phyloP scores from a whole-genome alignment of 2,113 vertebrate species.

The Cinclus cinclus region DNA sequence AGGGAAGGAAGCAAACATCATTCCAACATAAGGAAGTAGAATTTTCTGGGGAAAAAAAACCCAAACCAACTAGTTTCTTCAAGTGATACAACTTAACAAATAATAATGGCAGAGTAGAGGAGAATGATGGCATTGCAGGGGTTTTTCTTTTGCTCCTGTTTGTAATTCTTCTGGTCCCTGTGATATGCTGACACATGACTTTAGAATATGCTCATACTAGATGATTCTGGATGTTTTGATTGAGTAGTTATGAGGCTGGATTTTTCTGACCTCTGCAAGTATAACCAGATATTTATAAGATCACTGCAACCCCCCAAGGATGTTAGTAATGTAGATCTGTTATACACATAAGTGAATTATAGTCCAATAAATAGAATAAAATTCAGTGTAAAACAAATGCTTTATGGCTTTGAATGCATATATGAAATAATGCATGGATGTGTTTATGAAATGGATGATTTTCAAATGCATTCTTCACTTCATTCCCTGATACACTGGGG shows the following conservation, averaged over 20 bases:
- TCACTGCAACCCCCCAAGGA: not conserved
- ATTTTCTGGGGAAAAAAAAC: not conserved
- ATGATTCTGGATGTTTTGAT: not conserved
- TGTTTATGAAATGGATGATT: not conserved
- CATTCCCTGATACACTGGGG: not conserved
- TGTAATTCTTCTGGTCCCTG: not conserved
- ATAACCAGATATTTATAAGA: not conserved
- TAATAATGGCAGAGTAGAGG: not conserved
- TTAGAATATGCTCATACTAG: not conserved
- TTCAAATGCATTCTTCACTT: not conserved
- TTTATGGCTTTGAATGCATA: not conserved
- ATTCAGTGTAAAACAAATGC: not conserved
- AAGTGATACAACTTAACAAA: not conserved
- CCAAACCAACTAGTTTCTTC: not conserved
- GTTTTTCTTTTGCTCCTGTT: not conserved
- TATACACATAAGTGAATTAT: not conserved
- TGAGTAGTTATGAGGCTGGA: not conserved
- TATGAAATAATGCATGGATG: not conserved
- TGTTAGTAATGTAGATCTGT: not conserved
- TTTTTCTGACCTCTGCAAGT: not conserved
- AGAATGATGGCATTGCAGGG: not conserved
- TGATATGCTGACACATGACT: not conserved
- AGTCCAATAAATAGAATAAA: conserved; percentile 28
- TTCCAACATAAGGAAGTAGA: not conserved
- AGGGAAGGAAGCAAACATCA: not conserved